These are phyloP conservation scores for Prunella fulvescens DNA, from an alignment of 2,113 vertebrate species.

Conservation along the genomic window DNA sequence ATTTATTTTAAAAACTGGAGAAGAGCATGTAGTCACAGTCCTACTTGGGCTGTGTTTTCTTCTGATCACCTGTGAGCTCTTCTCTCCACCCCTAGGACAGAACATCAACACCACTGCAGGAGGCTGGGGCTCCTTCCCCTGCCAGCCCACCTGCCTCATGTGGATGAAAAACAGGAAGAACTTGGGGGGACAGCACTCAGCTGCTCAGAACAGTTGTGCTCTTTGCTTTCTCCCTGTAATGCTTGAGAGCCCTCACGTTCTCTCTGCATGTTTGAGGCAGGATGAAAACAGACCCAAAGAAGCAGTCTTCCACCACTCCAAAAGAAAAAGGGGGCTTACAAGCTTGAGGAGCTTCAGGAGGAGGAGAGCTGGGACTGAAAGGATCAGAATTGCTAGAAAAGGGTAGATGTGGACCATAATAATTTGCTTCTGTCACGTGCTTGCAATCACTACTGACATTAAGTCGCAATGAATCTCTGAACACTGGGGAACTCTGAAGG, in stretches of 20 bases:
- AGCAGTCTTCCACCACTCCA: not conserved
- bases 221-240: not conserved
- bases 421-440: not conserved
- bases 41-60: not conserved
- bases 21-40: not conserved
- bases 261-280: not conserved
- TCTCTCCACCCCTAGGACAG: not conserved
- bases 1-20: not conserved
- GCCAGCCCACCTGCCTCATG: not conserved
- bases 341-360: not conserved
- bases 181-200: not conserved
- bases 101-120: not conserved
- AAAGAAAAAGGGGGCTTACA: not conserved
- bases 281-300: not conserved
- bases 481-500: not conserved
- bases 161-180: not conserved
- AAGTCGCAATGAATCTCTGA: not conserved
- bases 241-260: not conserved
- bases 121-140: not conserved
- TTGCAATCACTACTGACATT: not conserved
- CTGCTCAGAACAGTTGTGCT: not conserved
- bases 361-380: not conserved
- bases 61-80: not conserved
- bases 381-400: not conserved
- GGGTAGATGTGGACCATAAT: not conserved